A percentile compares a stretch with the other conserved stretches of the same genome.
Conservation (phyloP, 2,797 vertebrate species). For the Melanotaenia maccullochi region DNA sequence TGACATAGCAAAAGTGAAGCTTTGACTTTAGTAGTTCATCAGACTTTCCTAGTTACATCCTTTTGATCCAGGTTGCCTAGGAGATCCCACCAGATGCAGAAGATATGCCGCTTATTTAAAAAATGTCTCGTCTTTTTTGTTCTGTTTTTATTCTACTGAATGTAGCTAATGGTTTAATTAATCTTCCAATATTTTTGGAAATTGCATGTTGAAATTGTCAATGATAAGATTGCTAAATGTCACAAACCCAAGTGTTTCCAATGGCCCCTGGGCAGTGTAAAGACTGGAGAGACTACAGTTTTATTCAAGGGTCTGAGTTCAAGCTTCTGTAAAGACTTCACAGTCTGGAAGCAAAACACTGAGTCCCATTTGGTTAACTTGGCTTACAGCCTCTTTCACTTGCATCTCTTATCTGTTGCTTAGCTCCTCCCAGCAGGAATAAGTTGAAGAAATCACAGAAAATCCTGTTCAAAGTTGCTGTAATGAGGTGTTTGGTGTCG, state of each 20-base stretch:
- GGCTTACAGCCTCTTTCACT: constrained; percentile 16
- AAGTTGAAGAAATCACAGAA: not conserved
- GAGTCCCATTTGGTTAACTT: constrained; percentile 26
- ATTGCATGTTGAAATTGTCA: constrained; percentile 35
- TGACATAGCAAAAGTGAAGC: constrained; percentile 61
- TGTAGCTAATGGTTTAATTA: constrained; percentile 31
- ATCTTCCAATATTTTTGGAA: constrained; percentile 34
- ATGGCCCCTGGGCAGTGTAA: constrained; percentile 22
- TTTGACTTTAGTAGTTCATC: constrained; percentile 51
- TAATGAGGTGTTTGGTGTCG: constrained; percentile 8
- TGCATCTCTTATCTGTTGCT: not conserved
- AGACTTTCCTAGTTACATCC: constrained; percentile 44
- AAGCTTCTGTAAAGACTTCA: constrained; percentile 30
- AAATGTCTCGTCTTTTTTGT: not conserved
- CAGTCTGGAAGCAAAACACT: constrained; percentile 22
- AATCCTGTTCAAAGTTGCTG: not conserved
- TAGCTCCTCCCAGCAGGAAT: constrained; percentile 9
- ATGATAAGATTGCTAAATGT: constrained; percentile 42
- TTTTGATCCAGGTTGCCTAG: constrained; percentile 59
- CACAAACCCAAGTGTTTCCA: constrained; percentile 44
- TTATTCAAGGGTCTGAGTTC: constrained; percentile 24
- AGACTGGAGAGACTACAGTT: constrained; percentile 21
- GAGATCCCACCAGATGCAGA: constrained; percentile 39
- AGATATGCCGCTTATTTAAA: constrained; percentile 47
- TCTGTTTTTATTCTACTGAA: constrained; percentile 16